These are phyloP conservation scores for Aepyceros melampus DNA, from an alignment of 2,113 vertebrate genomes.

Conservation along the genomic window DNA sequence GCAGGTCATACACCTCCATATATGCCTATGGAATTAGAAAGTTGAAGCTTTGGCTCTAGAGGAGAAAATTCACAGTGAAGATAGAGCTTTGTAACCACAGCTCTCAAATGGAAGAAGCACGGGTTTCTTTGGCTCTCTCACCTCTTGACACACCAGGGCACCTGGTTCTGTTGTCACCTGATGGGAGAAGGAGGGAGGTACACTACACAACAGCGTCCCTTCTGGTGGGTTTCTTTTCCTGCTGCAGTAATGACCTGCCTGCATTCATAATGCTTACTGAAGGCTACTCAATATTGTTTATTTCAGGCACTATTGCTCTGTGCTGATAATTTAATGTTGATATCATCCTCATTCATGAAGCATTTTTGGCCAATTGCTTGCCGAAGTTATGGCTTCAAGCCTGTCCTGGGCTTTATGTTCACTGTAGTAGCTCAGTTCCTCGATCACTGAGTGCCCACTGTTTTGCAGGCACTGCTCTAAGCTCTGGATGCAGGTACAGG, in stretches of 20 bases:
- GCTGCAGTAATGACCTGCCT: neutral
- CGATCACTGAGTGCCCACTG: fast-evolving
- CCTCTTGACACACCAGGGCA: neutral
- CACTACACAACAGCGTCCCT: fast-evolving
- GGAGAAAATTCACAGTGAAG: neutral
- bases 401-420: neutral
- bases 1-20: neutral
- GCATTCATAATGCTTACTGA: neutral
- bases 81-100: neutral
- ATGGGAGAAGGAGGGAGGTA: neutral
- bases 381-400: fast-evolving
- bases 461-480: neutral
- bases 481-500: neutral
- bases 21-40: neutral
- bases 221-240: neutral
- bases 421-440: neutral
- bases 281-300: fast-evolving
- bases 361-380: neutral
- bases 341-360: neutral
- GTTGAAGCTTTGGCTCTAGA: neutral
- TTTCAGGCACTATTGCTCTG: neutral
- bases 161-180: no score
- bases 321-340: neutral
- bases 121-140: neutral
- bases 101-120: neutral